Evolutionary conservation across 2,888 invertebrate species (phyloP).

Genomic region (Bugula neritina): DNA sequence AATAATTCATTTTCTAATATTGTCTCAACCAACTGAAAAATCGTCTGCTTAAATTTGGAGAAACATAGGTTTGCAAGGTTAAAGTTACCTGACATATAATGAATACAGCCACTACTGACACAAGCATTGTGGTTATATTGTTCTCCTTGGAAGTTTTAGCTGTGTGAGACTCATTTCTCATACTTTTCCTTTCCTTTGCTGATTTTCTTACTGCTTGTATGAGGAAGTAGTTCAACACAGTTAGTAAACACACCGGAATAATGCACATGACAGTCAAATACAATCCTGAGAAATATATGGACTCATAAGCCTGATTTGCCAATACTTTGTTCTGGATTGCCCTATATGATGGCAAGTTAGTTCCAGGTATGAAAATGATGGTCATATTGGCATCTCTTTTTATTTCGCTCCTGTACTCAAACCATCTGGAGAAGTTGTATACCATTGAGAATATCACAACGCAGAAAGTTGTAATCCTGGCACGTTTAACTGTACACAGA

Average conservation of each 20-base stretch:
- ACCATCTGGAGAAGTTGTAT: constrained; percentile 73
- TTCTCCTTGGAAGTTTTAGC: constrained; percentile 80
- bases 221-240: constrained; percentile 83
- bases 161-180: constrained; percentile 61
- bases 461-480: constrained; percentile 73
- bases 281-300: constrained; percentile 86
- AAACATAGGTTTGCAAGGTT: too few relatives aligned
- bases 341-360: neutral
- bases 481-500: constrained; percentile 81
- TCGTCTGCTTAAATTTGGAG: too few relatives aligned
- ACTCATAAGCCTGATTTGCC: constrained; percentile 65
- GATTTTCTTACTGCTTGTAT: constrained; percentile 74
- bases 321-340: constrained; percentile 63
- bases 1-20: too few relatives aligned
- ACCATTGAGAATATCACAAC: constrained; percentile 73
- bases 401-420: constrained; percentile 51
- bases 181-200: constrained; percentile 78
- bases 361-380: neutral
- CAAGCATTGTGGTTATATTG: constrained; percentile 86
- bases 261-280: constrained; percentile 90
- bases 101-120: constrained; percentile 89
- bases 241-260: constrained; percentile 80
- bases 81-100: constrained; percentile 79
- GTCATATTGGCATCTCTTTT: neutral
- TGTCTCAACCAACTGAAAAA: too few relatives aligned